Conservation (phyloP, 1,140 invertebrate genomes). For the Thaumatotibia leucotreta region DNA sequence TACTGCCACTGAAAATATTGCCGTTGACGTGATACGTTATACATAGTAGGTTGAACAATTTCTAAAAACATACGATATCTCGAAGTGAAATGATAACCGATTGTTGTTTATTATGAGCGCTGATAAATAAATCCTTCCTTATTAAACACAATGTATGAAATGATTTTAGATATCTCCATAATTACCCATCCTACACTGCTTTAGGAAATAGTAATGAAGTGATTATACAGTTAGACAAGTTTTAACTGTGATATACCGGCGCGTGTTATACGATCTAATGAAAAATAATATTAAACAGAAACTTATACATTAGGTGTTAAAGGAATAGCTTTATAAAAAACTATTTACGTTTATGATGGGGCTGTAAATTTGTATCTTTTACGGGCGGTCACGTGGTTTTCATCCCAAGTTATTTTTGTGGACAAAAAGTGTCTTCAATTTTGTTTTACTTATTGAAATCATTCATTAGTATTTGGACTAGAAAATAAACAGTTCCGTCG, state of each 20-base stretch:
- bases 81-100: no score
- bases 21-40: no score
- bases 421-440: neutral
- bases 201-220: neutral
- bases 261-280: slow-evolving; percentile 49
- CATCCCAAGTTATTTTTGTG: neutral
- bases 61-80: no score
- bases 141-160: neutral
- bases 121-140: no score
- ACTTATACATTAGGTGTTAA: slow-evolving; percentile 26
- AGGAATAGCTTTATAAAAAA: slow-evolving; percentile 34
- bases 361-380: slow-evolving; percentile 28
- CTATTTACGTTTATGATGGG: slow-evolving; percentile 33
- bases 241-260: slow-evolving; percentile 18
- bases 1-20: no score
- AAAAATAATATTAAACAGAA: slow-evolving; percentile 50
- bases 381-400: slow-evolving; percentile 7
- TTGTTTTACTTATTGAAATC: no score
- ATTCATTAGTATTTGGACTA: neutral
- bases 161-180: neutral
- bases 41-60: no score
- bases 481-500: neutral
- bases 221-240: neutral
- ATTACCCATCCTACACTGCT: neutral
- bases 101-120: no score